Conservation (phyloP, 1,140 invertebrate species). For the Diuraphis noxia region DNA sequence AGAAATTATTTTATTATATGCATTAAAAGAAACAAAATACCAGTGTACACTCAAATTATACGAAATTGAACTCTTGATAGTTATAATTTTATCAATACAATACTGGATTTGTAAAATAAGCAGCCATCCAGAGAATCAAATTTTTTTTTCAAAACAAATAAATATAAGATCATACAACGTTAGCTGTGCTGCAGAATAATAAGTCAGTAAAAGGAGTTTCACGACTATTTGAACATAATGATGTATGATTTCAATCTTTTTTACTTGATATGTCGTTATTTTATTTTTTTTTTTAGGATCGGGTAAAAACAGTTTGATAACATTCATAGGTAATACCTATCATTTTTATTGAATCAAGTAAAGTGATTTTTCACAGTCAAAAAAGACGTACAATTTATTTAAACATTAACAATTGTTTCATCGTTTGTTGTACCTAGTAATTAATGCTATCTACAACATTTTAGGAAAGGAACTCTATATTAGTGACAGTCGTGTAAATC, state of each 20-base stretch:
- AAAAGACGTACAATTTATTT: too few relatives aligned
- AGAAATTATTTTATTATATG: background rate
- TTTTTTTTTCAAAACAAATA: too few relatives aligned
- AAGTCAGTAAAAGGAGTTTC: background rate
- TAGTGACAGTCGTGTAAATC: background rate
- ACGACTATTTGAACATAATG: background rate
- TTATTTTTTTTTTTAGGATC: background rate
- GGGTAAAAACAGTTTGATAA: background rate
- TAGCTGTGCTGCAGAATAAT: background rate
- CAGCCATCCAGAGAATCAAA: too few relatives aligned
- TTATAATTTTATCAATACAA: too few relatives aligned
- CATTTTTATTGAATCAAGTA: too few relatives aligned
- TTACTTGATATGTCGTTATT: background rate
- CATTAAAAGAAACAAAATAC: background rate
- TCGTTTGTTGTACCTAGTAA: background rate
- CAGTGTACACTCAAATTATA: background rate
- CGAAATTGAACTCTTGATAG: background rate
- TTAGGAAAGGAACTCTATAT: background rate
- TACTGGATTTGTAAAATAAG: background rate
- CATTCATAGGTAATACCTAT: too few relatives aligned
- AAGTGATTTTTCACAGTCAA: too few relatives aligned
- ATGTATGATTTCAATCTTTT: background rate
- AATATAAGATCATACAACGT: background rate
- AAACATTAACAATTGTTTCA: background rate
- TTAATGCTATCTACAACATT: background rate